These are phyloP conservation scores for Hyphantria cunea DNA, from an alignment of 1,140 invertebrate genomes.

Conservation along the genomic window DNA sequence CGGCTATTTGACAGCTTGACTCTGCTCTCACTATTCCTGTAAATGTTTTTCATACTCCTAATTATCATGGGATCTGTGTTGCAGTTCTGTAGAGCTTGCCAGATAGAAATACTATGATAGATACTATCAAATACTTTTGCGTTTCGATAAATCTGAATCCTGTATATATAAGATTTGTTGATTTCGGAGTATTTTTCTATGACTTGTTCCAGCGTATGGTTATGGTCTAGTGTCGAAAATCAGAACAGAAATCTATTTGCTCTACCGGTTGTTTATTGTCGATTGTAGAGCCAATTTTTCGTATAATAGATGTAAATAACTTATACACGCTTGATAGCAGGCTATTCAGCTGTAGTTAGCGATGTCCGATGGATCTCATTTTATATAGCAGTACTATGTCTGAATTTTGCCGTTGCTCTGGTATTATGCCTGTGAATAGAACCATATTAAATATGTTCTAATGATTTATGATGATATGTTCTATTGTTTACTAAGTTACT, in stretches of 20 bases:
- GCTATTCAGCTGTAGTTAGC: background rate
- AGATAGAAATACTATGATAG: slow-evolving; percentile 21
- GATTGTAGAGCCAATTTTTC: background rate
- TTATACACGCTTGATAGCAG: background rate
- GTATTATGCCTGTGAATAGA: slow-evolving; percentile 19
- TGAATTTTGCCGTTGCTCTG: slow-evolving; percentile 19
- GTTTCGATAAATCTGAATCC: slow-evolving; percentile 24
- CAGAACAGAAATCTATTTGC: background rate
- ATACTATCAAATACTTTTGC: slow-evolving; percentile 11
- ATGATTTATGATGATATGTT: no score
- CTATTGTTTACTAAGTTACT: no score
- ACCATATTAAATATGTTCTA: slow-evolving; percentile 7
- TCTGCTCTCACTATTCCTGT: slow-evolving; percentile 23
- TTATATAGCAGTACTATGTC: slow-evolving; percentile 21
- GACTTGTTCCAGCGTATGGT: background rate
- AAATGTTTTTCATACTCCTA: slow-evolving; percentile 25
- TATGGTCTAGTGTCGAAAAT: background rate
- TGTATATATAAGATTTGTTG: slow-evolving; percentile 14
- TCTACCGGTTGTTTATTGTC: background rate
- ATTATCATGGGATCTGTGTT: slow-evolving; percentile 21
- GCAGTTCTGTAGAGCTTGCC: slow-evolving; percentile 14
- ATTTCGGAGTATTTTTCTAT: slow-evolving; percentile 21
- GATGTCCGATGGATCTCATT: background rate
- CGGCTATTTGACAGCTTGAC: slow-evolving; percentile 22
- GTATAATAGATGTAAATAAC: slow-evolving; percentile 6